phyloP scores from a whole-genome alignment of 2,113 vertebrate genomes.

The Morone saxatilis region DNA sequence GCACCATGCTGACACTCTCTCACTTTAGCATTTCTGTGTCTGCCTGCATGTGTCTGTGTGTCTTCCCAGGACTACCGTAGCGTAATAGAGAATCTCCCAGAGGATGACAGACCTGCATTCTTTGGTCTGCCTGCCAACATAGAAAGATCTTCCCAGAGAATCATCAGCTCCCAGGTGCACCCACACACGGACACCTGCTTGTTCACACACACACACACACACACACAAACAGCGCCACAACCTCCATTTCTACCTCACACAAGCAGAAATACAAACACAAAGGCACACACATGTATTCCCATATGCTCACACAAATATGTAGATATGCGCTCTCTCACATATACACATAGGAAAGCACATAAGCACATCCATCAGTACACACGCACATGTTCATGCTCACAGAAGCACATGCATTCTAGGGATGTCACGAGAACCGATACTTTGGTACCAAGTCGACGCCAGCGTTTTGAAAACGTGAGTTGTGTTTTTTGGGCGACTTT shows the following conservation, averaged over 20 bases:
- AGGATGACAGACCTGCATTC: conserved; percentile 94
- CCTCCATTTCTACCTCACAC: background rate
- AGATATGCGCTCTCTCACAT: background rate
- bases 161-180: conserved; percentile 92
- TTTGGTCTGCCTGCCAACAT: conserved; percentile 97
- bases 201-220: conserved; percentile 6
- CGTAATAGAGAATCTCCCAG: conserved; percentile 93
- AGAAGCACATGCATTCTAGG: background rate
- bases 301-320: background rate
- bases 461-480: too few species aligned
- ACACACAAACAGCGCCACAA: background rate
- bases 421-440: too few species aligned
- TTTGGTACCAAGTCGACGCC: too few species aligned
- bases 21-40: conserved; percentile 27
- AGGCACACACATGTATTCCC: background rate
- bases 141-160: conserved; percentile 93
- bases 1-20: background rate
- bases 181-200: conserved; percentile 28
- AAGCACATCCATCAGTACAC: background rate
- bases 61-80: conserved; percentile 90
- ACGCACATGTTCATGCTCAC: background rate
- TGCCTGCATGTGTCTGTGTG: conserved; percentile 53
- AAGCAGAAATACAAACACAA: conserved; percentile 2
- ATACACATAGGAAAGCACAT: background rate
- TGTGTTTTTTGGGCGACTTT: too few species aligned